A percentile compares a stretch with the other conserved stretches of the same genome.
These are phyloP conservation scores for Sphaeridia pumilis DNA, from an alignment of 2,888 invertebrate genomes.

Conservation along the genomic window DNA sequence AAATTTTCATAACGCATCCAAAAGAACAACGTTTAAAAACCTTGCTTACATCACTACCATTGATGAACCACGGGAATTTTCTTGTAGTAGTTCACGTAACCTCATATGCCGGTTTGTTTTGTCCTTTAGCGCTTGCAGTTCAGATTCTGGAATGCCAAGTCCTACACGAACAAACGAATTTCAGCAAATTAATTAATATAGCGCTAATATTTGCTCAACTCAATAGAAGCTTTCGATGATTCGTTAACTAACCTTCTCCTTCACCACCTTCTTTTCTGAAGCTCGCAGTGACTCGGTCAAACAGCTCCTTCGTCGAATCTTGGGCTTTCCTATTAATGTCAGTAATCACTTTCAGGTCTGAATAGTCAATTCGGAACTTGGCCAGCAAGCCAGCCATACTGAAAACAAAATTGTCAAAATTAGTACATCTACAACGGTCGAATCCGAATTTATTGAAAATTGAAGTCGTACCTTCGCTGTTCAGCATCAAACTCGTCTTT, in stretches of 20 bases:
- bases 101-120: constrained; percentile 83
- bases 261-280: constrained; percentile 4
- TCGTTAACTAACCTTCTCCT: constrained; percentile 2
- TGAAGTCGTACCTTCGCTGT: constrained; percentile 63
- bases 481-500: constrained; percentile 64
- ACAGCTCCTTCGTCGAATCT: constrained; percentile 58
- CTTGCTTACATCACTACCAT: constrained; percentile 85
- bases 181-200: no score
- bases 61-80: constrained; percentile 67
- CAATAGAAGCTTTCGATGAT: no score
- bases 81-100: constrained; percentile 67
- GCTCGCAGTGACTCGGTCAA: constrained; percentile 46
- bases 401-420: constrained; percentile 9
- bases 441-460: neutral
- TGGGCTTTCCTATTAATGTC: constrained; percentile 76
- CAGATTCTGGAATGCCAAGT: constrained; percentile 41
- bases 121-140: constrained; percentile 65
- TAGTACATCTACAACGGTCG: constrained; percentile 1
- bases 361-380: constrained; percentile 90
- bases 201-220: no score
- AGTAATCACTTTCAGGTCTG: constrained; percentile 80
- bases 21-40: constrained; percentile 15
- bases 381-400: constrained; percentile 82
- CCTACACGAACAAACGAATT: no score
- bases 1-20: neutral